Evolutionary conservation across 2,888 invertebrate species (phyloP), one percentile per base, ranked within the genome.

Genomic region (Dynastes tityus): DNA sequence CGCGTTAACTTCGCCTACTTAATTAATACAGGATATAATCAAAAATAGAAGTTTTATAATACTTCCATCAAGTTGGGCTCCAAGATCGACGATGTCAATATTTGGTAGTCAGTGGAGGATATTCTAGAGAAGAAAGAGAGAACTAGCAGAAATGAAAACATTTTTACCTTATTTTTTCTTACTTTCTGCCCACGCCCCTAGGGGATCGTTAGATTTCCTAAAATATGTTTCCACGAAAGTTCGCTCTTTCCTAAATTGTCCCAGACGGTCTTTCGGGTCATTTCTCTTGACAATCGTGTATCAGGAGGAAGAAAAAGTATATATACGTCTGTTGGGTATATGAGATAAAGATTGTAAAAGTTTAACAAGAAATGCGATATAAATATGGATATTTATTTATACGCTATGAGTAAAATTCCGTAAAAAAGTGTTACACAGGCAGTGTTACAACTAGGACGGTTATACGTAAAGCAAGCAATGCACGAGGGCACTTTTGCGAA

Each of bases 131-230:
- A 13, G 27, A 2, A 32, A 13, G 13, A 8, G 61, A 9, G 45
- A 63, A 22, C 45, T 29, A 32, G 45, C 27, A 61, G 29, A n/a
- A 45, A 27, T 49, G 61, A 22, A 61, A 63, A 74, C 61, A 61
- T 61, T 40, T 45, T 63, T 22, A 40, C 45, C 45, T 61, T 29
- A 11, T 74, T 49, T 61, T 61, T 61, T 32, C 16, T 58, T 53
- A n/a, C 22, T 53, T 27, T 55, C 37, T n/a, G 27, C 45, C 45
- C 40, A 61, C 13, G 27, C 45, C 73, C 16, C 61, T 29, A 11
- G 73, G 45, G 73, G 61, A 74, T 74, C 73, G 61, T 74, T 74
- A 74, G 73, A 74, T 74, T 74, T 74, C 61, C 73, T 61, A 74
- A 74, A 74, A 74, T 74, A 74, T 74, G 63, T 74, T 74, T 74